These are phyloP conservation scores for Epizoanthus scotinus DNA, from an alignment of 92 coral and sea anemone species.

Conservation along the genomic window DNA sequence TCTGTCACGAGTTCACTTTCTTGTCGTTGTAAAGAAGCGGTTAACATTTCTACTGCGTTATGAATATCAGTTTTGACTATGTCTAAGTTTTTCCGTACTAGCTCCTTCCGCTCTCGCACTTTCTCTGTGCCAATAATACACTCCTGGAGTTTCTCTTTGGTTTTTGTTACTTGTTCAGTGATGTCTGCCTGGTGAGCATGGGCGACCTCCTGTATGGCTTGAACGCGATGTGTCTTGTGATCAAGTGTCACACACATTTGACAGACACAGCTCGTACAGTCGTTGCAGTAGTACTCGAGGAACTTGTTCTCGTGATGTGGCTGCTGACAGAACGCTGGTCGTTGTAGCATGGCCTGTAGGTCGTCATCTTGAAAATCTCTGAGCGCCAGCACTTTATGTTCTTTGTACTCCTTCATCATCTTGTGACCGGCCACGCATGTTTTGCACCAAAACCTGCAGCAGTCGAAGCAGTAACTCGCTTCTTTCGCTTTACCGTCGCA, in stretches of 20 bases:
- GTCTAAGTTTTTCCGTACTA: no score
- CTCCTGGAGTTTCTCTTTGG: no score
- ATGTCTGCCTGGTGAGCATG: not conserved
- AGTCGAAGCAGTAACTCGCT: slow-evolving; percentile 21
- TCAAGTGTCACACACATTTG: slow-evolving; percentile 1
- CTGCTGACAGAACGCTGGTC: slow-evolving; percentile 23
- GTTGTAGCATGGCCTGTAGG: not conserved
- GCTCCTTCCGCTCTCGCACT: no score
- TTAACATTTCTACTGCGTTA: no score
- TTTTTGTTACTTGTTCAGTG: no score
- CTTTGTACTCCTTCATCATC: slow-evolving; percentile 16
- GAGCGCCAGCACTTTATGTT: slow-evolving; percentile 25
- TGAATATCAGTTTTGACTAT: no score
- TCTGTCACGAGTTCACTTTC: no score
- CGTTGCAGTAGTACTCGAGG: slow-evolving; percentile 23
- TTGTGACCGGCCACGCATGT: slow-evolving; percentile 11
- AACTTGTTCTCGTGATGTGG: slow-evolving; percentile 12
- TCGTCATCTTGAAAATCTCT: slow-evolving; percentile 43
- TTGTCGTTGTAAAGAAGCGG: no score
- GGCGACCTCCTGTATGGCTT: not conserved
- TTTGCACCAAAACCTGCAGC: slow-evolving; percentile 31
- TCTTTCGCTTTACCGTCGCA: slow-evolving; percentile 17
- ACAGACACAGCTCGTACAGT: slow-evolving; percentile 5
- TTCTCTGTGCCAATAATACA: no score
- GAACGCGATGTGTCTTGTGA: slow-evolving; percentile 14